Conservation (phyloP, 2,888 invertebrate species). For the Chrysolina oricalcia region DNA sequence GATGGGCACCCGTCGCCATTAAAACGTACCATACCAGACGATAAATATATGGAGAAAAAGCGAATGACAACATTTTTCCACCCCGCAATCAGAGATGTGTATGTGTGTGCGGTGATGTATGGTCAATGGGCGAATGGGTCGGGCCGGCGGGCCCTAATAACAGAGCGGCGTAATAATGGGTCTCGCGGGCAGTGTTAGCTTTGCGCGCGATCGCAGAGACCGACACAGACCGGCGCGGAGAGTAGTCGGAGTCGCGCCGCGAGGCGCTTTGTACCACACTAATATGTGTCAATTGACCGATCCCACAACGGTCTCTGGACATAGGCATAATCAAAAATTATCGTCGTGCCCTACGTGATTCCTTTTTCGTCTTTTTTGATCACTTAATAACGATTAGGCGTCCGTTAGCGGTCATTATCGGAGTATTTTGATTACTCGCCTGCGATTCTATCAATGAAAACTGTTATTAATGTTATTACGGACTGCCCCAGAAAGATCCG, state of each 20-base stretch:
- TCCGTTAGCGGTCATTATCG: conserved; percentile 49
- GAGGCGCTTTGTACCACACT: conserved; percentile 53
- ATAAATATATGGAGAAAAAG: conserved; percentile 31
- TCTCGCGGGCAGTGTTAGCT: conserved; percentile 67
- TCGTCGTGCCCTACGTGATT: conserved; percentile 47
- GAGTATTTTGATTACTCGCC: conserved; percentile 43
- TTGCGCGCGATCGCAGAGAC: conserved; percentile 55
- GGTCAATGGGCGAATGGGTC: conserved; percentile 66
- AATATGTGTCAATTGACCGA: conserved; percentile 68
- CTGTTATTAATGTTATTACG: conserved; percentile 11
- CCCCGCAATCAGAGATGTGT: conserved; percentile 66
- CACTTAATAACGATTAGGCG: conserved; percentile 50
- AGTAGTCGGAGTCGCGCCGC: conserved; percentile 44
- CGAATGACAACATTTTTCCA: conserved; percentile 70
- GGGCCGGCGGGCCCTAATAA: conserved; percentile 70
- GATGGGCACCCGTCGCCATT: conserved; percentile 16
- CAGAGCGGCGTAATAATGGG: conserved; percentile 70
- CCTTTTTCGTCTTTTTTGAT: conserved; percentile 50
- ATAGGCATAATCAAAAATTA: conserved; percentile 46
- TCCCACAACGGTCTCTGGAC: conserved; percentile 49
- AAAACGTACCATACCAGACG: conserved; percentile 29
- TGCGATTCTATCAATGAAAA: conserved; percentile 17
- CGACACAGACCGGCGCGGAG: conserved; percentile 30
- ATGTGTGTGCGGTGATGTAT: conserved; percentile 69
- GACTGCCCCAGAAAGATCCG: conserved; percentile 18